Evolutionary conservation across 2,888 invertebrate genomes (phyloP).

Genomic region (Acheta domesticus): DNA sequence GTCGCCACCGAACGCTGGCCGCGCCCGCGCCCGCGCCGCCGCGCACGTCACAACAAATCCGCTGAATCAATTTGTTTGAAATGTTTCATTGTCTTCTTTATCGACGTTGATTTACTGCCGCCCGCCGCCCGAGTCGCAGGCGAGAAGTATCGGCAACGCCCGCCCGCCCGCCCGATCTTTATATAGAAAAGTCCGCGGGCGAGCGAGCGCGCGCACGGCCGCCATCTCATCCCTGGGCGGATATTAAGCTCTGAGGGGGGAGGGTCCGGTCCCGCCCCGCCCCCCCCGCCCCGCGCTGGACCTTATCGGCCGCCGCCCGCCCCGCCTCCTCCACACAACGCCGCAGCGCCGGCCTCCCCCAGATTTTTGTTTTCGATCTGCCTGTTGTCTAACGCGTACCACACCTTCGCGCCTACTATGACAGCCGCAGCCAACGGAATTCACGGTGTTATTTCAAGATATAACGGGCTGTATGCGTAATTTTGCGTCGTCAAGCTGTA

Average conservation of each 20-base stretch:
- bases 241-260: neutral
- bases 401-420: no score
- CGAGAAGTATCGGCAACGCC: conserved; percentile 18
- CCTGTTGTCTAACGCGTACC: no score
- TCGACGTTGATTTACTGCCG: conserved; percentile 30
- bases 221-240: conserved; percentile 18
- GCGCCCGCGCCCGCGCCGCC: conserved; percentile 22
- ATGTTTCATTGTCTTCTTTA: conserved; percentile 34
- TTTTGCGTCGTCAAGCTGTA: no score
- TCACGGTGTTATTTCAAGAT: no score
- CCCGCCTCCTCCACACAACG: neutral
- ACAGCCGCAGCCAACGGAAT: no score
- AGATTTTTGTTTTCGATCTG: no score
- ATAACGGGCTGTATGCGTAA: no score
- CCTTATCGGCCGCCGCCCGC: neutral
- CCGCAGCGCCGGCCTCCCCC: no score
- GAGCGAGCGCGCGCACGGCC: neutral
- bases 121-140: neutral
- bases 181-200: neutral
- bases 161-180: conserved; percentile 1
- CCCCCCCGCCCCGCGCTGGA: neutral
- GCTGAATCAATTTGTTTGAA: conserved; percentile 33
- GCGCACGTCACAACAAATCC: conserved; percentile 35
- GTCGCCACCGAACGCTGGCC: conserved; percentile 33
- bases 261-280: neutral